Base-by-base conservation (phyloP, 1,140 invertebrate genomes). In the Gonatopus flavifemur region DNA sequence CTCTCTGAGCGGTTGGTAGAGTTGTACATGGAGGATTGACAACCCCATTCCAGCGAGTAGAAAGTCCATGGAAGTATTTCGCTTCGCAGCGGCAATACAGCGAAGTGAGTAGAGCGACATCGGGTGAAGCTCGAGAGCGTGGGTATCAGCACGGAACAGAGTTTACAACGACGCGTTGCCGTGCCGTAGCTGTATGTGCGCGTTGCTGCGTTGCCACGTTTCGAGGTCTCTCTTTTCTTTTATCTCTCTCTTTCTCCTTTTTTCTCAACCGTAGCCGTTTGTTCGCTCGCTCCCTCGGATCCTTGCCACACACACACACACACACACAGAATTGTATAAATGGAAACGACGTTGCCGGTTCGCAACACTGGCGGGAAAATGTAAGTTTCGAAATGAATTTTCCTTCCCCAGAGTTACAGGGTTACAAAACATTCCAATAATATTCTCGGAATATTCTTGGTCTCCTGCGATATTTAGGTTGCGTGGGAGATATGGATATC, bases 111-210 rank as follows among this genome's bases (percentile, higher is more conserved):
- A n/a, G 42, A 49, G 52, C 55, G 49, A 58, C 55, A 61, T 57
- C 55, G 52, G 44, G 40, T 64, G 61, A 67, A 64, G 66, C 59
- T 62, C 68, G 70, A 71, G 71, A 74, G 70, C 76, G 76, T 77
- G 76, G 74, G 74, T 77, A 78, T 77, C 74, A 76, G 76, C 72
- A 78, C 76, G 76, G 74, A 78, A 78, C 76, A 72, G 70, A 75
- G 61, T 70, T 66, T 72, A 72, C 66, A 66, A 71, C 65, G 71
- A 71, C 65, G 71, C 69, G 70, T 69, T 69, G 67, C 55, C 59
- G 61, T 62, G 53, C 54, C 49, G 40, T n/a, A n/a, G n/a, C n/a
- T n/a, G n/a, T n/a, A n/a, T n/a, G n/a, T n/a, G n/a, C n/a, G n/a
- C n/a, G n/a, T n/a, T n/a, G 67, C 70, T 58, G 50, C 31, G 74